phyloP scores from a whole-genome alignment of 2,113 vertebrate genomes.

The Cheilinus undulatus region DNA sequence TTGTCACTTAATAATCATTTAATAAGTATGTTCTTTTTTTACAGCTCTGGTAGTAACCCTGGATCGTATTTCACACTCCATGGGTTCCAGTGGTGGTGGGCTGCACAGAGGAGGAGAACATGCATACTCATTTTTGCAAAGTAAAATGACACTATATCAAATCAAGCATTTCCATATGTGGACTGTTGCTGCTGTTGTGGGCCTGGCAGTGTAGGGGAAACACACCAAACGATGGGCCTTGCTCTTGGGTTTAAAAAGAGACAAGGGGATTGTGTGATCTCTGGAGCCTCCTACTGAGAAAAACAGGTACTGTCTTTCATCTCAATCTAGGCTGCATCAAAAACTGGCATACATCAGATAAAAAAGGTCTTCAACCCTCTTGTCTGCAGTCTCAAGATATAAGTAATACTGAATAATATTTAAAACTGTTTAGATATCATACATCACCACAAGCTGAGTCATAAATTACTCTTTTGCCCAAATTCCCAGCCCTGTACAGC shows the following conservation, averaged over 20 bases:
- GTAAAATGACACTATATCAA: conserved; percentile 99
- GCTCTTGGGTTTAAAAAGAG: neutral
- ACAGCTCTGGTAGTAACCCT: conserved; percentile 90
- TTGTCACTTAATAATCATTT: conserved; percentile 90
- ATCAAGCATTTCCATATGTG: conserved; percentile 99
- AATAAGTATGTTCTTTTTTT: conserved; percentile 92
- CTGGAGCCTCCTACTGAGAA: conserved; percentile 90
- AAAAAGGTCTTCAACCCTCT: conserved; percentile 8
- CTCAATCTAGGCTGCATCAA: neutral
- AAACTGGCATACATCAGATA: neutral
- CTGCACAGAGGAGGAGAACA: conserved; percentile 72
- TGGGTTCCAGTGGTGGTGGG: conserved; percentile 82
- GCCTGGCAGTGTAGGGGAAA: conserved; percentile 42
- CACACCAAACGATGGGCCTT: conserved; percentile 50
- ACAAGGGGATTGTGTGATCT: conserved; percentile 72
- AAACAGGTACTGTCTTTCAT: conserved; percentile 40
- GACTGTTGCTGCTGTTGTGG: conserved; percentile 85
- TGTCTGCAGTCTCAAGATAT: conserved; percentile 2
- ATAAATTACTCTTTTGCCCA: conserved; percentile 16
- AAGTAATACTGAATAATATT: conserved; percentile 2
- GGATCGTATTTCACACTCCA: conserved; percentile 94
- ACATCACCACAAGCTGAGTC: conserved; percentile 12
- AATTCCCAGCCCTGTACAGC: conserved; percentile 24
- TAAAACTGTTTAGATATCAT: conserved; percentile 7
- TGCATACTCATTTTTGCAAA: conserved; percentile 98